phyloP scores from a whole-genome alignment of 2,888 invertebrate genomes.

The Helicoverpa assulta region DNA sequence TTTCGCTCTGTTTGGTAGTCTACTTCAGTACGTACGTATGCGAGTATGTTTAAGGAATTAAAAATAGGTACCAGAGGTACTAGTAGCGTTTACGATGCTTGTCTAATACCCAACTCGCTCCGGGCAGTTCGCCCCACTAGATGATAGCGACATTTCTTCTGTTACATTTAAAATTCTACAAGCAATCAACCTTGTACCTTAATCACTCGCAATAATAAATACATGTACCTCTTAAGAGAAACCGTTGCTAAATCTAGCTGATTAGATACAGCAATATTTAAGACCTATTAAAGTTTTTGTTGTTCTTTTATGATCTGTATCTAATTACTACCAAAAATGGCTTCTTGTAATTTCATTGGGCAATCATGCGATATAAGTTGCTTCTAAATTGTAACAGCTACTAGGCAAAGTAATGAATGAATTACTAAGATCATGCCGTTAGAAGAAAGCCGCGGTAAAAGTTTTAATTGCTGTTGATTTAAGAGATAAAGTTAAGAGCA shows the following conservation, averaged over 20 bases:
- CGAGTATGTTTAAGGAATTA: background rate
- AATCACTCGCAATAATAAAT: conserved; percentile 27
- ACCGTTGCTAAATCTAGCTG: conserved; percentile 44
- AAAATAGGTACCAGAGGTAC: background rate
- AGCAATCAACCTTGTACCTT: background rate
- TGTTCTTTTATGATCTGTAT: conserved; percentile 49
- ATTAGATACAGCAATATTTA: conserved; percentile 49
- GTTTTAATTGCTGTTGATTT: conserved; percentile 70
- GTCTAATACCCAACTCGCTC: background rate
- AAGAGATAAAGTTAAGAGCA: conserved; percentile 59
- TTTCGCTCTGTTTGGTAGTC: conserved; percentile 43
- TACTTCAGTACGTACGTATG: background rate
- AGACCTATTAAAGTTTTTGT: conserved; percentile 49
- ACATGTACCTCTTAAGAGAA: conserved; percentile 37
- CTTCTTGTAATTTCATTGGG: conserved; percentile 27
- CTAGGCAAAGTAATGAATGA: conserved; percentile 21
- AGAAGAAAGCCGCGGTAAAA: conserved; percentile 70
- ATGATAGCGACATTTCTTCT: background rate
- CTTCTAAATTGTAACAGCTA: conserved; percentile 17
- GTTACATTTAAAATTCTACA: conserved; percentile 7
- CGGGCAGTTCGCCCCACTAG: background rate
- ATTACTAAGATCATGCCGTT: conserved; percentile 40
- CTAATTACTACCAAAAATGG: conserved; percentile 39
- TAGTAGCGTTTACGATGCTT: background rate
- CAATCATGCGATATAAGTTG: conserved; percentile 11